Base-by-base conservation (phyloP, 2,888 invertebrate species). In the Allolobophora icterica region DNA sequence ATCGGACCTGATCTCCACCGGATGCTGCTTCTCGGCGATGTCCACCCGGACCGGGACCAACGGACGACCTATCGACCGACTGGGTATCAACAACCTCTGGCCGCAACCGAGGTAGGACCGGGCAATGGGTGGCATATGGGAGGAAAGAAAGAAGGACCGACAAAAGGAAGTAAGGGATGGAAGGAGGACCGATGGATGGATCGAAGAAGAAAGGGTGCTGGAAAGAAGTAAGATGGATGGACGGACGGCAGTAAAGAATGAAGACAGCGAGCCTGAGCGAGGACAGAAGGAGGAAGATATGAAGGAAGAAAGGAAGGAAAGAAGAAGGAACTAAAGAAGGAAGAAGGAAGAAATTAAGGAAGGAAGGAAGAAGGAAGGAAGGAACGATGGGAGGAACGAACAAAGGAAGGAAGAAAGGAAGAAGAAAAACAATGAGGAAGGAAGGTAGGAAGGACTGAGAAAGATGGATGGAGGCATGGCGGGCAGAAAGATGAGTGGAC, bases 21-120 rank as follows among this genome's bases (percentile, higher is more conserved):
- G 90, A 94, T 94, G 90, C 95, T 96, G 33, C 94, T 96, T n/a
- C 94, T 96, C 2, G 96, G 96, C 1, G 96, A 96, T 93, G 95
- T 96, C 35, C 96, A 96, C 92, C 96, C 96, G 0, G 95, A 95
- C 90, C 93, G 94, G 89, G 94, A 95, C 34, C 93, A 95, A 52
- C 94, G 96, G 84, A 95, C 95, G 91, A 94, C 94, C 58, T 96
- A 96, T 94, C 94, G 95, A 34, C 96, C 96, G 0, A 96, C 96
- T 1, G 95, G 96, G 90, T 96, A 96, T 94, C 96, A 96, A 52
- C 89, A 89, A 13, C 89, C 42, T 84, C 93, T 94, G 89, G 38
- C 87, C 35, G 87, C 87, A 34, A 33, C 87, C 1, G 87, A 87
- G 87, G 87, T 87, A 87, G 38, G 87, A 87, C n/a, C 5, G 30